phyloP scores from a whole-genome alignment of 2,888 invertebrate species.

The Cybosia mesomella region DNA sequence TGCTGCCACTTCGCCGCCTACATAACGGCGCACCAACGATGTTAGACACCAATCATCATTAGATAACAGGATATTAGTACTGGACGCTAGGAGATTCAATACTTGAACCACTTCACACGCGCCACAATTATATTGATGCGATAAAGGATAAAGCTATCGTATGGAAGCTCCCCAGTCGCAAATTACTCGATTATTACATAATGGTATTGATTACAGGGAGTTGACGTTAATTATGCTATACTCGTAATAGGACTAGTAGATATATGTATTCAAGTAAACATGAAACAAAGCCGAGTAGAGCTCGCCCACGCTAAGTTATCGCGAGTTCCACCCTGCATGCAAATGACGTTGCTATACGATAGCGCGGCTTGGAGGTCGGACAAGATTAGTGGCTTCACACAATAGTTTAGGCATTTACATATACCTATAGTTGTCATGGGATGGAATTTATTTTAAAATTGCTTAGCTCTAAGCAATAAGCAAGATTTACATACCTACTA shows the following conservation, averaged over 20 bases:
- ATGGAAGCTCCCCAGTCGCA: slow-evolving; percentile 23
- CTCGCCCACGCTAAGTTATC: slow-evolving; percentile 78
- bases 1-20: slow-evolving; percentile 78
- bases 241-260: slow-evolving; percentile 29
- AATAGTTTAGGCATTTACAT: slow-evolving; percentile 13
- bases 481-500: not conserved
- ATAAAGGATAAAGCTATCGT: slow-evolving; percentile 50
- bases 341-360: slow-evolving; percentile 71
- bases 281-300: slow-evolving; percentile 40
- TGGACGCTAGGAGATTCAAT: slow-evolving; percentile 65
- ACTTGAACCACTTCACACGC: slow-evolving; percentile 69
- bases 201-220: slow-evolving; percentile 21
- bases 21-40: slow-evolving; percentile 72
- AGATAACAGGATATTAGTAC: slow-evolving; percentile 81
- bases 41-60: slow-evolving; percentile 81
- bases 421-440: not conserved
- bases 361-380: slow-evolving; percentile 47
- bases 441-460: not conserved
- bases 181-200: slow-evolving; percentile 29
- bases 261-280: slow-evolving; percentile 39
- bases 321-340: slow-evolving; percentile 71
- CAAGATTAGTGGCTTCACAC: slow-evolving; percentile 38
- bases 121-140: slow-evolving; percentile 63
- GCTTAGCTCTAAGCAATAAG: not conserved
- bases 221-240: slow-evolving; percentile 21